Evolutionary conservation across 2,888 invertebrate genomes (phyloP), one percentile per base, ranked within the genome.

Genomic region (Aporophyla lueneburgensis): DNA sequence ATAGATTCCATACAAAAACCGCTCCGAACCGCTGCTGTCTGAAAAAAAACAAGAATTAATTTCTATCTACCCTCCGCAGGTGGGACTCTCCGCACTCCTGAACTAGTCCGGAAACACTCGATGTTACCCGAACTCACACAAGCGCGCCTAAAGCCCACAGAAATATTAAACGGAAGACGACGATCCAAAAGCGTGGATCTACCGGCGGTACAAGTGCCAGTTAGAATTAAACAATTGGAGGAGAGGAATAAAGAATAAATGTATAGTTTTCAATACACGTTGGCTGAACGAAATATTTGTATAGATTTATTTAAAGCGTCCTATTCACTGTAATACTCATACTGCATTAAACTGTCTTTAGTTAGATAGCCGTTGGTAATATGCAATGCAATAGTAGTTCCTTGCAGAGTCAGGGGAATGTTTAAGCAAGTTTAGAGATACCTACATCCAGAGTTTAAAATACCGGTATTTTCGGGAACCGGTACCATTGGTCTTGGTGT

Each of bases 191-290:
- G 96, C 86, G 96, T 96, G 70, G 96, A 96, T 58, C 90, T 96
- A 43, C 96, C 96, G 40, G 96, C 96, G 0, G 96, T 96, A 0
- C 96, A 96, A 87, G 96, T 96, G 14, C 96, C 96, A 0, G 92
- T 93, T 19, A 91, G 96, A 80, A 96, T 96, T 24, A 96, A 93
- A 82, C 96, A 96, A 85, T 87, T 96, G 65, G 93, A 96, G 73
- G 93, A 92, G 24, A 93, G 88, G 80, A 91, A 81, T 84, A 93
- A 92, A 74, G 89, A 91, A 71, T 78, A 71, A 76, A 33, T 40
- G 4, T 51, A 46, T 70, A 6, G 74, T 71, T 71, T 71, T 73
- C 12, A 61, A 27, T 76, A 54, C 67, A 67, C 51, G 21, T 71
- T 81, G 81, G 19, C 51, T 58, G 74, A 65, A 74, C 27, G 72